Evolutionary conservation across 2,797 vertebrate species (phyloP).

Genomic region (Saxicola maurus): DNA sequence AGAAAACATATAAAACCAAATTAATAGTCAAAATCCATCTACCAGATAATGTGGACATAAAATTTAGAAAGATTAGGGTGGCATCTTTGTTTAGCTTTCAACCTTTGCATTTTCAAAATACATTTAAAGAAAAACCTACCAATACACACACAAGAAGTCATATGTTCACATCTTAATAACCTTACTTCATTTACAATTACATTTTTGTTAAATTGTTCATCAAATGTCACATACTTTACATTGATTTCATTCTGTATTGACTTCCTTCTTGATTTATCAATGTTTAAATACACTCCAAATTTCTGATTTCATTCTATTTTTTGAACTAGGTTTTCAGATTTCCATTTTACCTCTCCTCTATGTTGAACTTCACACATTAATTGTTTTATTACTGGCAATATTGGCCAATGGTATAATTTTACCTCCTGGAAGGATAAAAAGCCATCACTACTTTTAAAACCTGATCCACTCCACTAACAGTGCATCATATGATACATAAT

Average conservation of each 20-base stretch:
- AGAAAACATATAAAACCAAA: slow-evolving; percentile 99
- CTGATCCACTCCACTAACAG: not conserved
- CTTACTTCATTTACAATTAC: slow-evolving; percentile 41
- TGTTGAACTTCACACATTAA: not conserved
- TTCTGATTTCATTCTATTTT: not conserved
- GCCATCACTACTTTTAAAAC: not conserved
- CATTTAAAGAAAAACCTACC: slow-evolving; percentile 63
- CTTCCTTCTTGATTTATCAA: not conserved
- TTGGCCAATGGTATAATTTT: not conserved
- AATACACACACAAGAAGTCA: slow-evolving; percentile 26
- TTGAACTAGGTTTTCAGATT: not conserved
- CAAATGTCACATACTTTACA: slow-evolving; percentile 34
- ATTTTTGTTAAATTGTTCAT: slow-evolving; percentile 15
- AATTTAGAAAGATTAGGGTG: slow-evolving; percentile 74
- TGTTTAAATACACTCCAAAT: slow-evolving; percentile 25
- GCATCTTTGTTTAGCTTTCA: slow-evolving; percentile 51
- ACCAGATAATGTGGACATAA: slow-evolving; percentile 86
- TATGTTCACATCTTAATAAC: slow-evolving; percentile 49
- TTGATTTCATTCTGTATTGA: not conserved
- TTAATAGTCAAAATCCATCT: slow-evolving; percentile 99
- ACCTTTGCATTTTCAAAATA: not conserved
- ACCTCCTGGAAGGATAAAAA: not conserved
- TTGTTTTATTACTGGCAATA: not conserved
- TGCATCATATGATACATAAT: not conserved
- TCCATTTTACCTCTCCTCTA: not conserved